These are phyloP conservation scores for Sesamia inferens DNA, from an alignment of 2,888 invertebrate genomes.

Conservation along the genomic window DNA sequence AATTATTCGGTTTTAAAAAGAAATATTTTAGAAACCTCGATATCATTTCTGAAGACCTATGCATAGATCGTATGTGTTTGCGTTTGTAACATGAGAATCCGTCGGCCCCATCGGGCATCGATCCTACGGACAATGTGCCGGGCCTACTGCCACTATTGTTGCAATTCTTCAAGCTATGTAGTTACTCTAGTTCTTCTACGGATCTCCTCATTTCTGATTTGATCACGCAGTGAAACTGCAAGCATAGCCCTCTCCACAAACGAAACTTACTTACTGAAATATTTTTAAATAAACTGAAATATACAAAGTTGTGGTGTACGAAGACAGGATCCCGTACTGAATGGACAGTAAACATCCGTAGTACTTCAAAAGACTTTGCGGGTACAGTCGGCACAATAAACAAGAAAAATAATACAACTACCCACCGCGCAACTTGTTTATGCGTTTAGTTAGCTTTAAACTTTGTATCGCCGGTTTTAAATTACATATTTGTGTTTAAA, in stretches of 20 bases:
- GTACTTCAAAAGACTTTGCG: conserved; percentile 65
- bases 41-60: too few species aligned
- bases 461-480: conserved; percentile 34
- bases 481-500: conserved; percentile 46
- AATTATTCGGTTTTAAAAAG: too few species aligned
- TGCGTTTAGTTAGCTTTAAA: conserved; percentile 45
- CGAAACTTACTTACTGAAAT: conserved; percentile 40
- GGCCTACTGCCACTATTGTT: too few species aligned
- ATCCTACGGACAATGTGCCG: too few species aligned
- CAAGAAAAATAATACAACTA: conserved; percentile 44
- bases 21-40: too few species aligned
- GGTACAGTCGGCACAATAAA: conserved; percentile 59
- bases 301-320: conserved; percentile 68
- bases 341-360: conserved; percentile 70
- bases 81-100: too few species aligned
- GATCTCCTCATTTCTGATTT: too few species aligned
- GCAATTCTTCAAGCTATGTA: too few species aligned
- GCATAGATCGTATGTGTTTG: too few species aligned
- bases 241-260: not conserved
- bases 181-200: too few species aligned
- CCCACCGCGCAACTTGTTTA: conserved; percentile 27
- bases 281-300: conserved; percentile 60
- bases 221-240: too few species aligned
- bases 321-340: conserved; percentile 68
- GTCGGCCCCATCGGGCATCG: too few species aligned